Percentiles rank a stretch among this genome's conserved stretches.
phyloP scores from a whole-genome alignment of 1,140 invertebrate genomes.

The Phthorimaea operculella region DNA sequence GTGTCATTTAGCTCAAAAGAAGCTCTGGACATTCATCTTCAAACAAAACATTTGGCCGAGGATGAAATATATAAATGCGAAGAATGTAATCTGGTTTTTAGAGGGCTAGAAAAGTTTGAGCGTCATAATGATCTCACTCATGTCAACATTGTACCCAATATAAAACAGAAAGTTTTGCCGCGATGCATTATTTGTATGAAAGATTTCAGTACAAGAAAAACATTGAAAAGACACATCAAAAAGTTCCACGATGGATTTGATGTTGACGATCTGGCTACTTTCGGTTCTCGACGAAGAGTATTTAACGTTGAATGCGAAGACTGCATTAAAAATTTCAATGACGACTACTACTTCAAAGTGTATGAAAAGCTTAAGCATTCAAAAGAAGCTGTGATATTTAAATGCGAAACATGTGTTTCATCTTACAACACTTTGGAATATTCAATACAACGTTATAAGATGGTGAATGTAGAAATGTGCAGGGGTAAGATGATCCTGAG shows the following conservation, averaged over 20 bases:
- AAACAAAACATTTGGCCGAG: conserved; percentile 39
- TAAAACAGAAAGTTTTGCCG: conserved; percentile 25
- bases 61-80: conserved; percentile 50
- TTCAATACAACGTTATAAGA: conserved; percentile 38
- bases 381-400: conserved; percentile 32
- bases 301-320: conserved; percentile 40
- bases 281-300: conserved; percentile 22
- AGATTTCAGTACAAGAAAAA: conserved; percentile 50
- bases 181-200: conserved; percentile 48
- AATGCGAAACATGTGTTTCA: conserved; percentile 31
- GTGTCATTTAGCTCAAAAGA: conserved; percentile 35
- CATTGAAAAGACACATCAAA: conserved; percentile 46
- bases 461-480: conserved; percentile 17
- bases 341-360: conserved; percentile 26
- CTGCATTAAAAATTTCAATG: conserved; percentile 39
- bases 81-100: conserved; percentile 42
- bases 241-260: conserved; percentile 48
- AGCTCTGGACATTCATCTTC: conserved; percentile 32
- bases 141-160: conserved; percentile 11
- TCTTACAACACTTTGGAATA: conserved; percentile 41
- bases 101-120: conserved; percentile 40
- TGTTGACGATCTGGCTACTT: conserved; percentile 35
- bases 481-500: conserved; percentile 42
- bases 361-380: conserved; percentile 33
- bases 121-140: conserved; percentile 31